phyloP scores from a whole-genome alignment of 2,113 vertebrate genomes.

The Rhynchopsitta pachyrhyncha region DNA sequence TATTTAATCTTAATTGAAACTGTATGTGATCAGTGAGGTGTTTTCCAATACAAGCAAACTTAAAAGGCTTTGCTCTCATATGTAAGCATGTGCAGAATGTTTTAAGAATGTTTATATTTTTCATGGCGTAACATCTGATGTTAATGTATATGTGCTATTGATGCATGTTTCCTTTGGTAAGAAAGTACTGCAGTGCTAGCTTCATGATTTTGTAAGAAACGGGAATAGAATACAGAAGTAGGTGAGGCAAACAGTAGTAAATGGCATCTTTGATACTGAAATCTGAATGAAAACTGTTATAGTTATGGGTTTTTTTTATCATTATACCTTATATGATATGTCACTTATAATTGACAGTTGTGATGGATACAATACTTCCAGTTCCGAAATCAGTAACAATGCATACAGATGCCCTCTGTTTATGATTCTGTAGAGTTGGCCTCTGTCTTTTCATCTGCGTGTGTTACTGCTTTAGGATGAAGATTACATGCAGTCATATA shows the following conservation, averaged over 20 bases:
- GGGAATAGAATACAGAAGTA: not conserved
- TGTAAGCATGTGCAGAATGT: not conserved
- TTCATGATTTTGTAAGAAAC: not conserved
- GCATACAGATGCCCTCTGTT: not conserved
- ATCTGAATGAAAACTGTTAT: not conserved
- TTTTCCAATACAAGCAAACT: not conserved
- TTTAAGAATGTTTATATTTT: not conserved
- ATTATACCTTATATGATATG: not conserved
- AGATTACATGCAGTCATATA: constrained; percentile 82
- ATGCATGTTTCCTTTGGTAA: not conserved
- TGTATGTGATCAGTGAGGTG: not conserved
- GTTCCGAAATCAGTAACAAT: not conserved
- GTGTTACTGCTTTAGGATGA: constrained; percentile 76
- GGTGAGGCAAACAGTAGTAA: not conserved
- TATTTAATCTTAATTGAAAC: constrained; percentile 15
- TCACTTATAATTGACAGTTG: not conserved
- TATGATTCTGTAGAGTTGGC: not conserved
- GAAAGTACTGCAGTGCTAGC: not conserved
- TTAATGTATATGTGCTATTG: not conserved
- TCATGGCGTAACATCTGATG: not conserved
- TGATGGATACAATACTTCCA: not conserved
- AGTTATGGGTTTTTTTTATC: not conserved
- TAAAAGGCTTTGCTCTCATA: not conserved
- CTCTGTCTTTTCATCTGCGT: not conserved
- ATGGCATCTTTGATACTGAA: not conserved